Percentiles rank a stretch among this genome's conserved stretches.
These are phyloP conservation scores for Plebejus argus DNA, from an alignment of 2,888 invertebrate species.

Conservation along the genomic window DNA sequence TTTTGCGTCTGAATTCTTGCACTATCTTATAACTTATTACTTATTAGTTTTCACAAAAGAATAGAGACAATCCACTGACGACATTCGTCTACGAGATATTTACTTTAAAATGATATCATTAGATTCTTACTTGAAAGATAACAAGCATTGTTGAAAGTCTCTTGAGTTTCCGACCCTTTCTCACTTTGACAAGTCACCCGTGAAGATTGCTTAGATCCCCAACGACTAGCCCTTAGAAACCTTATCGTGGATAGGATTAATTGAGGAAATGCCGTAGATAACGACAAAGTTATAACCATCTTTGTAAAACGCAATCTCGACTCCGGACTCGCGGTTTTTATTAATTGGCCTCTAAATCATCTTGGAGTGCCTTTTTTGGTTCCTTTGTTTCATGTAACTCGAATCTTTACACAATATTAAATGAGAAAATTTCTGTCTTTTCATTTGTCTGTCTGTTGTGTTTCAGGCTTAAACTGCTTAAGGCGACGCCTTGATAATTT, in stretches of 20 bases:
- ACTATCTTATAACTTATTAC: not conserved
- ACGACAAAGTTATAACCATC: constrained; percentile 70
- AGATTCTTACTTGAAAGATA: constrained; percentile 77
- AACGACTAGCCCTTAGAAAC: constrained; percentile 75
- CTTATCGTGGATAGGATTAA: constrained; percentile 78
- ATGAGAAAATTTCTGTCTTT: not conserved
- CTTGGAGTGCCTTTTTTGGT: not conserved
- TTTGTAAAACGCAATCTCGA: constrained; percentile 48
- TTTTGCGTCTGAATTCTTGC: not conserved
- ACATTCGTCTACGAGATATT: constrained; percentile 52
- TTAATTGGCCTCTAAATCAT: constrained; percentile 28
- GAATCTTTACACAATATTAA: not conserved
- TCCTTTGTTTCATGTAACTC: not conserved
- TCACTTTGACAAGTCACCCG: constrained; percentile 80
- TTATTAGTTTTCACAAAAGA: not conserved
- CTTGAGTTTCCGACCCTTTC: constrained; percentile 77
- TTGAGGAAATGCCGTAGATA: constrained; percentile 78
- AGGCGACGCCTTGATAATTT: no score
- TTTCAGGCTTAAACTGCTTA: no score
- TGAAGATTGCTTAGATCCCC: constrained; percentile 80
- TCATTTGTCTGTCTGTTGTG: not conserved
- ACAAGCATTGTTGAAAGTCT: constrained; percentile 81
- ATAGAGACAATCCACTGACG: constrained; percentile 9
- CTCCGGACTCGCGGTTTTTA: constrained; percentile 39
- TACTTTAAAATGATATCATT: constrained; percentile 76